Conservation (phyloP, 1,140 invertebrate genomes). For the Eueides isabella region DNA sequence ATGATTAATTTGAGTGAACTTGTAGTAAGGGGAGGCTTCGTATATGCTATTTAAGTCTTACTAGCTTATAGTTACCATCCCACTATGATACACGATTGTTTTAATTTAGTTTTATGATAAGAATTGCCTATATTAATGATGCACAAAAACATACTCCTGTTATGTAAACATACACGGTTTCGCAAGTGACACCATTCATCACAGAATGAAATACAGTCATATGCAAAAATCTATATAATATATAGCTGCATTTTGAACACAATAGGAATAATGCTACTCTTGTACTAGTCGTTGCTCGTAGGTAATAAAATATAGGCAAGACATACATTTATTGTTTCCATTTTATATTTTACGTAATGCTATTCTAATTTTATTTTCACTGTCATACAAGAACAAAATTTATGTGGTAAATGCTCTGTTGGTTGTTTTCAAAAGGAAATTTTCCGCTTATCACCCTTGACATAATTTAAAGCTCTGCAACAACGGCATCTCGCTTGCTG, state of each 20-base stretch:
- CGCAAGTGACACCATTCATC: too few species aligned
- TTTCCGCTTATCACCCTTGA: conserved; percentile 71
- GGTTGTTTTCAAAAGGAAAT: conserved; percentile 55
- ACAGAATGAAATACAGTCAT: too few species aligned
- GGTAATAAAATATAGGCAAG: background rate
- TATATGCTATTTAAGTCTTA: background rate
- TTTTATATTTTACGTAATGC: background rate
- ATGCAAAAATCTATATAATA: too few species aligned
- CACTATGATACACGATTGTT: background rate
- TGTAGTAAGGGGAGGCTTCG: background rate
- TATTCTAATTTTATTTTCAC: conserved; percentile 14
- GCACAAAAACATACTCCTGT: background rate
- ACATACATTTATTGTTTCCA: background rate
- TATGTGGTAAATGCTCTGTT: conserved; percentile 21
- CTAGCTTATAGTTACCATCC: background rate
- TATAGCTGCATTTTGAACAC: background rate
- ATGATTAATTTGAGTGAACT: conserved; percentile 42
- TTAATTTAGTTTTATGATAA: background rate
- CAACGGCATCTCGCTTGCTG: conserved; percentile 30
- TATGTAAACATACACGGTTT: too few species aligned
- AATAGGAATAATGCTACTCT: background rate
- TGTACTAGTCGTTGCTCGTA: too few species aligned
- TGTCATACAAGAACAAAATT: conserved; percentile 19
- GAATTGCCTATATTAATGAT: background rate
- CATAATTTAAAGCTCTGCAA: conserved; percentile 50